phyloP scores from a whole-genome alignment of 2,113 vertebrate genomes.

The Xiphias gladius region DNA sequence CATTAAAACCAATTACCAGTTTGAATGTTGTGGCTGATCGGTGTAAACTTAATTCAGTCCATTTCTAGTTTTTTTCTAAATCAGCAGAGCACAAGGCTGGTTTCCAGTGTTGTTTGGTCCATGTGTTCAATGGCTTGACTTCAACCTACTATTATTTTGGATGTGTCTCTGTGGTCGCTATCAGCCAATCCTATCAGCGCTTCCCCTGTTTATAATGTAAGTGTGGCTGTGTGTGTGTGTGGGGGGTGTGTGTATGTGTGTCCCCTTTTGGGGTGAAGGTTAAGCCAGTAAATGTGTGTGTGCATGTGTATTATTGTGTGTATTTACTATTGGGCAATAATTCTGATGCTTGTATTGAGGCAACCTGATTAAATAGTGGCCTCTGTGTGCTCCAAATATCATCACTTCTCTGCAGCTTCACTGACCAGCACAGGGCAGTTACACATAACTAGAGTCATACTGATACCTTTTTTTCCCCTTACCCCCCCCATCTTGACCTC shows the following conservation, averaged over 20 bases:
- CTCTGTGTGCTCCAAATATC: background rate
- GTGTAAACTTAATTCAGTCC: background rate
- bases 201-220: background rate
- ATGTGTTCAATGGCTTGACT: background rate
- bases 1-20: too few species aligned
- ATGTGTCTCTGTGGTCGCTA: background rate
- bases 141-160: background rate
- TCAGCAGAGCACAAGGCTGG: background rate
- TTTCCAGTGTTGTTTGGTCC: background rate
- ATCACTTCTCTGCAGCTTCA: constrained; percentile 18
- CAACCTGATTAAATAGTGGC: constrained; percentile 49
- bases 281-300: constrained; percentile 21
- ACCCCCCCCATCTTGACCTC: too few species aligned
- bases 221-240: background rate
- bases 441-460: background rate
- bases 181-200: background rate
- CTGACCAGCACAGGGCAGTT: constrained; percentile 15
- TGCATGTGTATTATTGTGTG: background rate
- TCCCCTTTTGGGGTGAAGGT: constrained; percentile 13
- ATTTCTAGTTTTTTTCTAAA: background rate
- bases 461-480: background rate
- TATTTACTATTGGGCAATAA: constrained; percentile 39
- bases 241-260: background rate
- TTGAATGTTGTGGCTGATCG: too few species aligned
- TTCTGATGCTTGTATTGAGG: constrained; percentile 31